Conservation (phyloP, 2,113 vertebrate genomes). For the Forbesichthys papilliferus region DNA sequence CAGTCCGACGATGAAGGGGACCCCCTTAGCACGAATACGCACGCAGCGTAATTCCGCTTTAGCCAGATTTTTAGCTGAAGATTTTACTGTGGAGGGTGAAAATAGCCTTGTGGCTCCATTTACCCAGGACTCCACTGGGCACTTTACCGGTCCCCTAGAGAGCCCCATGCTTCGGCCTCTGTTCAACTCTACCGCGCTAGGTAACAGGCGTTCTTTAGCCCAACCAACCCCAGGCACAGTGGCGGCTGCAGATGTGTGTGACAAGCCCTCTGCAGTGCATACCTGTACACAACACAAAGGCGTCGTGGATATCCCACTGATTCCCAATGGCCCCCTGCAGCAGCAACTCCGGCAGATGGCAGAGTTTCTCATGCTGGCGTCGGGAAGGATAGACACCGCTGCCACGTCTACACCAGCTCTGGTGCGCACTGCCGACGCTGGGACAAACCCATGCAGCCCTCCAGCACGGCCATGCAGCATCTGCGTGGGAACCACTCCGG, state of each 20-base stretch:
- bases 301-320: slow-evolving; percentile 25
- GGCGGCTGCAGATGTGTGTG: background rate
- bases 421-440: background rate
- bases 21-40: slow-evolving; percentile 26
- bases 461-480: slow-evolving; percentile 41
- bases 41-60: background rate
- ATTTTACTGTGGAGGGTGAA: slow-evolving; percentile 30
- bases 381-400: slow-evolving; percentile 51
- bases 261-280: background rate
- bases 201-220: slow-evolving; percentile 10
- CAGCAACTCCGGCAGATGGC: slow-evolving; percentile 77
- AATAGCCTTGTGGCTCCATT: slow-evolving; percentile 18
- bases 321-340: slow-evolving; percentile 64
- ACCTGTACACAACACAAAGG: slow-evolving; percentile 25
- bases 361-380: slow-evolving; percentile 70
- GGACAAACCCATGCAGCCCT: background rate
- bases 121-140: background rate
- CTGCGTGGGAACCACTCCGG: slow-evolving; percentile 64
- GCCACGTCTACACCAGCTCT: background rate
- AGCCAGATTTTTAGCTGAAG: slow-evolving; percentile 11
- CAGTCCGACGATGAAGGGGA: slow-evolving; percentile 51
- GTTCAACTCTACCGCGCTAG: slow-evolving; percentile 71
- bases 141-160: slow-evolving; percentile 56
- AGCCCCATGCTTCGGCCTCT: slow-evolving; percentile 69
- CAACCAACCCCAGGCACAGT: slow-evolving; percentile 3